Evolutionary conservation across 2,797 vertebrate species (phyloP).

Genomic region (Chaetodon trifasciatus): DNA sequence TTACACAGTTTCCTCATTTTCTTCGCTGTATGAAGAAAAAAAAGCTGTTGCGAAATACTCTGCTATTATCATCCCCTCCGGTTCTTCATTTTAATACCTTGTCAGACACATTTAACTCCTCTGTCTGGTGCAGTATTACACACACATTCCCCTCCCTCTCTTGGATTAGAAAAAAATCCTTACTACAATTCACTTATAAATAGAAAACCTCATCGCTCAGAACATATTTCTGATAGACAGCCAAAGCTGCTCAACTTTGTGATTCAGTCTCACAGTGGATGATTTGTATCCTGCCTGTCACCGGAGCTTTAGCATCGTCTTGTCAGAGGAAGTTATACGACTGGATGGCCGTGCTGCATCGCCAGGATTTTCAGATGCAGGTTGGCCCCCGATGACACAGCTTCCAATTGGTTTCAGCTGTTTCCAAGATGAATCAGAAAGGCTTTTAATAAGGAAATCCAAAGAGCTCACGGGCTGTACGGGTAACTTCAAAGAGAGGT

Average conservation of each 20-base stretch:
- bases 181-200: conserved; percentile 58
- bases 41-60: conserved; percentile 8
- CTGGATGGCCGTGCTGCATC: conserved; percentile 16
- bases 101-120: conserved; percentile 60
- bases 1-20: background rate
- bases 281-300: conserved; percentile 60
- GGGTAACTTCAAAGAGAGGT: conserved; percentile 65
- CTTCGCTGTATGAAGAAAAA: background rate
- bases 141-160: conserved; percentile 24
- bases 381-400: conserved; percentile 23
- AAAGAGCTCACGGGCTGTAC: conserved; percentile 44
- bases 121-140: conserved; percentile 46
- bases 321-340: conserved; percentile 43
- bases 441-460: conserved; percentile 59
- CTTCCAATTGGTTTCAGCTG: conserved; percentile 56
- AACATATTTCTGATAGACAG: conserved; percentile 60
- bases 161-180: conserved; percentile 25
- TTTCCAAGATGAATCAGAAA: conserved; percentile 62
- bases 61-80: conserved; percentile 25
- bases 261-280: conserved; percentile 58
- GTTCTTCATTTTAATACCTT: conserved; percentile 57
- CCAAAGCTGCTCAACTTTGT: conserved; percentile 67
- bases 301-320: conserved; percentile 29
- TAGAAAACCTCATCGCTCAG: conserved; percentile 60
- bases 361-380: conserved; percentile 23